These are phyloP conservation scores for Hofmannophila pseudospretella DNA, from an alignment of 2,888 invertebrate species.

Conservation along the genomic window DNA sequence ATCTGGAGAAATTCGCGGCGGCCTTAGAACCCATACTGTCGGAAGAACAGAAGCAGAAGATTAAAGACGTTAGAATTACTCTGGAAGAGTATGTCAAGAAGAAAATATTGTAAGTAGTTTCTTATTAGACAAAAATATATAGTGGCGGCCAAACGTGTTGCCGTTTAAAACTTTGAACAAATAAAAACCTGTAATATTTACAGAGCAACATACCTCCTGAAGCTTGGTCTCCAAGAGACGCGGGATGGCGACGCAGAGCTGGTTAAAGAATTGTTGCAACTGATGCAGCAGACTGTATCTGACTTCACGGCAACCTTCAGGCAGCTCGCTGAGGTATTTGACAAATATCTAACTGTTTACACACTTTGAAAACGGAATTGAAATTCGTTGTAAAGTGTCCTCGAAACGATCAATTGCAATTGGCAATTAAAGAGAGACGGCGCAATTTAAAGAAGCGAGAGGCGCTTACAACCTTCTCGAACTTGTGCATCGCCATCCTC, in stretches of 20 bases:
- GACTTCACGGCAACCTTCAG: constrained; percentile 64
- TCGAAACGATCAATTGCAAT: too few relatives aligned
- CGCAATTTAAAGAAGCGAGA: too few relatives aligned
- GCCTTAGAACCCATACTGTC: constrained; percentile 55
- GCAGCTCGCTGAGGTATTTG: constrained; percentile 57
- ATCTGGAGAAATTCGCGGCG: constrained; percentile 76
- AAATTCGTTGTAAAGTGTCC: too few relatives aligned
- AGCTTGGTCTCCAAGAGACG: constrained; percentile 40
- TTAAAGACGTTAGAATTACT: constrained; percentile 33
- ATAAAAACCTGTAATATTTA: too few relatives aligned
- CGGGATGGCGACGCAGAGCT: constrained; percentile 47
- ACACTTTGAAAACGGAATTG: too few relatives aligned
- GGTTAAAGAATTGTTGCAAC: constrained; percentile 37
- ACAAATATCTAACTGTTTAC: too few relatives aligned
- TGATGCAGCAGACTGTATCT: constrained; percentile 52
- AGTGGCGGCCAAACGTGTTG: too few relatives aligned
- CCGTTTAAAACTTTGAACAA: too few relatives aligned
- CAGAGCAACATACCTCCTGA: constrained; percentile 41
- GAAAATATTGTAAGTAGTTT: constrained; percentile 53
- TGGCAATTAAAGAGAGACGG: too few relatives aligned
- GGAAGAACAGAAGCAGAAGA: constrained; percentile 41
- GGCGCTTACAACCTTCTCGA: too few relatives aligned
- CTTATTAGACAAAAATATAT: too few relatives aligned
- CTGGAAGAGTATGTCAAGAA: constrained; percentile 44
- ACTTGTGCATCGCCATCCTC: too few relatives aligned